A percentile compares a stretch with the other conserved stretches of the same genome.
These are phyloP conservation scores for Proisotoma minuta DNA, from an alignment of 2,888 invertebrate species.

Conservation along the genomic window DNA sequence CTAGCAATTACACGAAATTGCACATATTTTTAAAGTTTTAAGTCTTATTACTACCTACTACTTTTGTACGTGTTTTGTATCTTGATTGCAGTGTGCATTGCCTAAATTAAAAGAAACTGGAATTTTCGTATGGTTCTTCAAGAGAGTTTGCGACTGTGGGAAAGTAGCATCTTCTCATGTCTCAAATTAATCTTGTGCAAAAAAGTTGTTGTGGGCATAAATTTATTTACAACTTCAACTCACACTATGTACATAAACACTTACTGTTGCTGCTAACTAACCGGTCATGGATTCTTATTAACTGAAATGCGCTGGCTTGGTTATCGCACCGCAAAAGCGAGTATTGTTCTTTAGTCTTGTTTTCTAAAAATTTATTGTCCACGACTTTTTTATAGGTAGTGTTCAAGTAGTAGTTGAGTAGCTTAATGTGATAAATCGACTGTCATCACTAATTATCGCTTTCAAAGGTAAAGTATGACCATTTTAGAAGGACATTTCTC, in stretches of 20 bases:
- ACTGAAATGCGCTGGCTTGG: too few species aligned
- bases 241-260: not conserved
- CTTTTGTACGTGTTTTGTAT: too few species aligned
- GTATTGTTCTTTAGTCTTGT: too few species aligned
- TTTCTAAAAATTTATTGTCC: too few species aligned
- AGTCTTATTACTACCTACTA: too few species aligned
- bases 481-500: too few species aligned
- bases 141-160: not conserved
- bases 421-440: not conserved
- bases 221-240: not conserved
- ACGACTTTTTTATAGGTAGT: not conserved
- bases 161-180: not conserved
- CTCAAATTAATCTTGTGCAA: conserved; percentile 6
- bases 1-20: too few species aligned
- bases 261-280: too few species aligned
- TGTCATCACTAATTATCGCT: not conserved
- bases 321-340: too few species aligned
- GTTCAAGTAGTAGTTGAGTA: not conserved
- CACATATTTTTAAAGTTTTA: too few species aligned
- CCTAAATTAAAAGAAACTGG: not conserved
- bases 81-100: too few species aligned
- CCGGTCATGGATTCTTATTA: not conserved
- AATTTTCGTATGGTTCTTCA: not conserved
- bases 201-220: not conserved
- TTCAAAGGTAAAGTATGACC: not conserved